Base-by-base conservation (phyloP, 2,113 vertebrate genomes). In the Caloenas nicobarica region DNA sequence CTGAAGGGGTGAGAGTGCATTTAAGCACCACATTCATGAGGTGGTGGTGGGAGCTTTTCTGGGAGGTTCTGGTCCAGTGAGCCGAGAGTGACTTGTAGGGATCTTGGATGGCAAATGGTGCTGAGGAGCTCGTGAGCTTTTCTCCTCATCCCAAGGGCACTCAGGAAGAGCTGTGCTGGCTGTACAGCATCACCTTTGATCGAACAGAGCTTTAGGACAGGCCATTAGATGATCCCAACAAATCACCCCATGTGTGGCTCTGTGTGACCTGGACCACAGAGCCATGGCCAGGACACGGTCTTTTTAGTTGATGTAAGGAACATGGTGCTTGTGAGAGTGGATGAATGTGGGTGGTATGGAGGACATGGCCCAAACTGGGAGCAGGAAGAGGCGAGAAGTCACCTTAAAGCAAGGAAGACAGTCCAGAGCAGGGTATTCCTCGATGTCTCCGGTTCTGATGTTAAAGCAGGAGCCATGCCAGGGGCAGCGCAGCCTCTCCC, bases 391-490 rank as follows among this genome's bases (percentile, higher is more conserved):
- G 14, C 9, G 19, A 54, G 50, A 15, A 46, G 8, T 91, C 94
- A 98, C 98, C 97, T 97, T 85, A 51, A 97, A 98, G 76, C 88
- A 81, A 23, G 98, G 97, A 36, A 99, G 81, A 18, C 93, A 98
- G 91, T 99, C 98, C 87, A 99, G 96, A 22, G 98, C 96, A 22
- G 99, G 99, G 88, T 98, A 99, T 23, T 99, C 99, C 89, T 99
- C 99, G 5, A 99, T 99, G 85, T 99, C 98, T 25, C 99, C 99
- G 2, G 98, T 99, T 87, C 80, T 97, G 74, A 98, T 96, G 91
- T 98, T 98, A 72, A 99, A 99, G 95, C 98, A 99, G 26, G 99
- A 98, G 0, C 98, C 98, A 0, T 99, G 99, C 97, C 98, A 98
- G 18, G 98, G 98, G 93, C 99, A 99, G 42, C 99, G 98, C 81